Base-by-base conservation (phyloP, 92 coral and sea anemone genomes). In the Heteractis magnifica region DNA sequence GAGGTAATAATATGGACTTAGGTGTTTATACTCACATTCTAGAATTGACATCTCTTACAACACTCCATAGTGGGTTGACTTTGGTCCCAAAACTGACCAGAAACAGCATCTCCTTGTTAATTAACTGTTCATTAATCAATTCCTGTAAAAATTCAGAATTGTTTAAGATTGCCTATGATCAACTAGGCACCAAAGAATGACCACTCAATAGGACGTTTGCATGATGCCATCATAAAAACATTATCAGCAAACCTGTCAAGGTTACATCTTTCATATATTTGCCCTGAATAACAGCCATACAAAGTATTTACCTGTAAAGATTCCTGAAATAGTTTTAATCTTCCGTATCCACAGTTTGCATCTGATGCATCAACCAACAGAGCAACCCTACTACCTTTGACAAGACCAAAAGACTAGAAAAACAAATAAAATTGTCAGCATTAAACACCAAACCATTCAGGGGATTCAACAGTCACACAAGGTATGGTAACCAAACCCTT, bases 341-440 rank as follows among this genome's bases (percentile, higher is more conserved):
- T 83, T 50, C 98, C 99, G 79, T 97, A 94, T 1, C 98, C 95
- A 88, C 99, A 94, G 72, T 97, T 97, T 34, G 97, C 92, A 90
- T 97, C 99, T n/a, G 99, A 97, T 9, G 97, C 90, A 81, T 97
- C 99, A 55, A 97, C 98, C 72, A 97, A 85, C 18, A 97, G 56
- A 3, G 96, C 99, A 51, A 97, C 94, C 53, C 92, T 87, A 51
- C 87, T 93, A 52, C 99, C 99, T 80, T 97, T 97, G 65, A 97
- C 86, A 75, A 97, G 76, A 82, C 99, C 99, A 94, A 97, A 97
- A 71, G 95, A 90, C 98, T 95, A 62, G 12, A 76, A 49, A 44
- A 48, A 41, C 68, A 6, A 8, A 19, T 14, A 65, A 5, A 81
- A 23, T 19, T 19, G 23, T 64, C 10, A 26, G 4, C 13, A 6